These are phyloP conservation scores for Myrmophylax atrothorax DNA, from an alignment of 2,113 vertebrate species.

Conservation along the genomic window DNA sequence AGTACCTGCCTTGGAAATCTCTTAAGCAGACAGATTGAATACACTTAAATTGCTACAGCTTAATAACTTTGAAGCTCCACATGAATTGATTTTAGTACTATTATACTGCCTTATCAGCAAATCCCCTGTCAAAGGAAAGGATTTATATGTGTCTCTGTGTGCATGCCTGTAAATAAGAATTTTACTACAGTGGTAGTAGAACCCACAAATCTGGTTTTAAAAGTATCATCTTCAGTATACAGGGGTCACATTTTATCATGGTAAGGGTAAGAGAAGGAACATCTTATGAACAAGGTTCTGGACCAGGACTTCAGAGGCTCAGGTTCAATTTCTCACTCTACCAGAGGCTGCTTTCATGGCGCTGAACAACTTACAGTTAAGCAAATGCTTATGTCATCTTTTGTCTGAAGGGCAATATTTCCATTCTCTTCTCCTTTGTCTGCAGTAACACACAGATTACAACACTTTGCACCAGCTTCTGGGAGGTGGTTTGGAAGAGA, in stretches of 20 bases:
- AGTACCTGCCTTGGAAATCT: background rate
- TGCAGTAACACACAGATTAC: background rate
- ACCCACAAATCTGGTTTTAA: background rate
- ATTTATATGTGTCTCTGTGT: background rate
- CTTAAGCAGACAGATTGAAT: background rate
- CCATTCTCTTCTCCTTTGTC: background rate
- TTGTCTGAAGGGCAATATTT: background rate
- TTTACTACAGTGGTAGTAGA: background rate
- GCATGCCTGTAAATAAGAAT: constrained; percentile 11
- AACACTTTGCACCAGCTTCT: background rate
- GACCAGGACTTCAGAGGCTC: background rate
- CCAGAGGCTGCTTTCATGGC: background rate
- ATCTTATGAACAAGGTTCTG: background rate
- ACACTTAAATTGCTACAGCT: constrained; percentile 5
- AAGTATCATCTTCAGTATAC: background rate
- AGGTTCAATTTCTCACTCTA: background rate
- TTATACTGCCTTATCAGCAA: constrained; percentile 35
- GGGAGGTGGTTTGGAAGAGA: background rate
- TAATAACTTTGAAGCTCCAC: constrained; percentile 32
- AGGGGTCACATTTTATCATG: background rate
- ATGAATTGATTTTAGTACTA: constrained; percentile 34
- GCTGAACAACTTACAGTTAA: background rate
- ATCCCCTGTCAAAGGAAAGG: constrained; percentile 22
- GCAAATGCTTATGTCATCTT: background rate
- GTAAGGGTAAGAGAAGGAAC: background rate